These are phyloP conservation scores for Hylyphantes graminicola DNA, from an alignment of 1,140 invertebrate genomes.

Conservation along the genomic window DNA sequence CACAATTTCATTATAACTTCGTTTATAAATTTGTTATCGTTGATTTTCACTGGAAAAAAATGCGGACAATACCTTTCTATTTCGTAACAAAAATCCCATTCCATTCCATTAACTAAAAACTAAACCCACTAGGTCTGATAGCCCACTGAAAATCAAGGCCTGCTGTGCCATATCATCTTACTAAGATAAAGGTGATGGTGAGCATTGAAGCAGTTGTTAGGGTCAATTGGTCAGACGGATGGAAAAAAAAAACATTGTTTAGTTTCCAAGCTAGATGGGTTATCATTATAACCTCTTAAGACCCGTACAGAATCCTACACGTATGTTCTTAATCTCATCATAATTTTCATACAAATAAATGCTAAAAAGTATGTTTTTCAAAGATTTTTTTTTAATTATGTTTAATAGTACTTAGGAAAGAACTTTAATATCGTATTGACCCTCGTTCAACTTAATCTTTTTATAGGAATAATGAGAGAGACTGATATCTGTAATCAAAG, in stretches of 20 bases:
- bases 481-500: too few species aligned
- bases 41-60: neutral
- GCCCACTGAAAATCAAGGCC: neutral
- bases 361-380: too few species aligned
- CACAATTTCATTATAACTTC: neutral
- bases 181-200: neutral
- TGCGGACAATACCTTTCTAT: neutral
- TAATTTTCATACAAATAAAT: too few species aligned
- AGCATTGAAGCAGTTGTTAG: neutral
- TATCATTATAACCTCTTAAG: too few species aligned
- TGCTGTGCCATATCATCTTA: neutral
- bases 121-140: neutral
- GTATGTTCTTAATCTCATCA: too few species aligned
- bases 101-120: neutral
- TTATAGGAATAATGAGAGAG: too few species aligned
- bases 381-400: too few species aligned
- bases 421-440: too few species aligned
- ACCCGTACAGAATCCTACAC: too few species aligned
- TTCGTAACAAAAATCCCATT: neutral
- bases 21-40: neutral
- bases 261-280: too few species aligned
- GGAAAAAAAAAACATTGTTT: neutral
- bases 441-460: too few species aligned
- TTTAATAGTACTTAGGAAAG: too few species aligned
- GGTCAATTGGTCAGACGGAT: neutral